A percentile compares a stretch with the other conserved stretches of the same genome.
phyloP scores from a whole-genome alignment of 1,140 invertebrate species.

The Ephestia elutella region DNA sequence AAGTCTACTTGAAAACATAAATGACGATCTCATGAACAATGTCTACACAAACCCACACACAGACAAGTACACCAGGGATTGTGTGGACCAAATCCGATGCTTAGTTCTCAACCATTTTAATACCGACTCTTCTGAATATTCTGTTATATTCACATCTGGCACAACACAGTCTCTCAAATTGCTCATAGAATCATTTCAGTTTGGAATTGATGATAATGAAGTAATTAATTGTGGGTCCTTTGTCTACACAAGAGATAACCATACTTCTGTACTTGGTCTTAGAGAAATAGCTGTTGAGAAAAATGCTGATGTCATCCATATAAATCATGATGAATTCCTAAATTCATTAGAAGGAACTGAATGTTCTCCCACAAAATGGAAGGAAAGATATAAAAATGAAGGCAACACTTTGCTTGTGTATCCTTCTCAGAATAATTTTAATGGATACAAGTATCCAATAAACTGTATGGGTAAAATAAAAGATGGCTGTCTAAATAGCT shows the following conservation, averaged over 20 bases:
- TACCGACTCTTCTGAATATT: conserved; percentile 86
- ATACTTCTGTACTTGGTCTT: conserved; percentile 96
- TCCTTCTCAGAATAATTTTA: conserved; percentile 96
- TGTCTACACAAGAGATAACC: conserved; percentile 91
- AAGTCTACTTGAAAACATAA: conserved; percentile 81
- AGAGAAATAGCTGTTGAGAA: conserved; percentile 78
- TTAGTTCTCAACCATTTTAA: conserved; percentile 90
- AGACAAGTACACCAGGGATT: conserved; percentile 84
- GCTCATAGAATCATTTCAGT: conserved; percentile 88
- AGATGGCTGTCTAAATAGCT: conserved; percentile 75
- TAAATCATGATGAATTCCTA: conserved; percentile 73
- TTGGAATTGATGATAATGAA: conserved; percentile 41
- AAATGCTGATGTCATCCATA: conserved; percentile 71
- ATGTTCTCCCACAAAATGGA: conserved; percentile 17
- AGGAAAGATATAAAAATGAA: conserved; percentile 25
- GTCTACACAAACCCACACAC: conserved; percentile 93
- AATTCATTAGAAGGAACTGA: conserved; percentile 48
- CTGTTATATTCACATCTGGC: conserved; percentile 92
- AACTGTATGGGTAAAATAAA: conserved; percentile 81
- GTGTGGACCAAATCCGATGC: conserved; percentile 86
- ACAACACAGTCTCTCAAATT: conserved; percentile 89
- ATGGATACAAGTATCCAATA: conserved; percentile 91
- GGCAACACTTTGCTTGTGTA: conserved; percentile 84
- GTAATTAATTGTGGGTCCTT: conserved; percentile 76
- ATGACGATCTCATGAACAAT: conserved; percentile 79